Evolutionary conservation across 2,797 vertebrate genomes (phyloP), one percentile per base, ranked within the genome.

Genomic region (Schizopygopsis pylzovi): DNA sequence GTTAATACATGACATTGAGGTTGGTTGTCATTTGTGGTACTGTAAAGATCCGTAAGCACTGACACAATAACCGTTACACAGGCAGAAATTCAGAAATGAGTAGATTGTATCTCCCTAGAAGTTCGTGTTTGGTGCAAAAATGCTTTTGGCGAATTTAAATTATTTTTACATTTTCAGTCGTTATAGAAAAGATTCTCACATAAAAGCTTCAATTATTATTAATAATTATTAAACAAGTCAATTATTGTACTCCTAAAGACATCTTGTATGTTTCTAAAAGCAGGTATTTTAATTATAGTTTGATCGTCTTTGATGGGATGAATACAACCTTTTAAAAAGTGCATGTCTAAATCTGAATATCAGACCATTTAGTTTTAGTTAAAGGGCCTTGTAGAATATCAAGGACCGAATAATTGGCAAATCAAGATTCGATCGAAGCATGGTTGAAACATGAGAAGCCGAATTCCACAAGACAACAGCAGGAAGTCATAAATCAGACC

Each of bases 41-140:
- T 56, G 63, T 77, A 70, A 85, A 88, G 61, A 81, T 18, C 73
- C 3, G 45, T 65, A 61, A 71, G 41, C 79, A 71, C 63, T 45
- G 75, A 89, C 83, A 86, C 78, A 76, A 83, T 56, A 79, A 83
- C 83, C 77, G 52, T 81, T 85, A 83, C 59, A 79, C 49, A 65
- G 61, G 71, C 75, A 61, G 67, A 56, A 68, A 85, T 81, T 33
- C 72, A 72, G 37, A 54, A 54, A 76, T 4, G 2, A 2, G 28
- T 4, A 76, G 28, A 49, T 10, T 71, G 20, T 4, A 71, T 10
- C 1, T 75, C 9, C 15, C 25, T 18, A 61, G 7, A 61, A 61
- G 43, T 18, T 39, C 37, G 13, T 25, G 12, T 9, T 78, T 16
- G 37, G 13, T 61, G 76, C 28, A 54, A 76, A 76, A 76, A 22